A percentile compares a stretch with the other conserved stretches of the same genome.
Evolutionary conservation across 2,797 vertebrate genomes (phyloP).

Genomic region (Enteromius afrohamiltoni): DNA sequence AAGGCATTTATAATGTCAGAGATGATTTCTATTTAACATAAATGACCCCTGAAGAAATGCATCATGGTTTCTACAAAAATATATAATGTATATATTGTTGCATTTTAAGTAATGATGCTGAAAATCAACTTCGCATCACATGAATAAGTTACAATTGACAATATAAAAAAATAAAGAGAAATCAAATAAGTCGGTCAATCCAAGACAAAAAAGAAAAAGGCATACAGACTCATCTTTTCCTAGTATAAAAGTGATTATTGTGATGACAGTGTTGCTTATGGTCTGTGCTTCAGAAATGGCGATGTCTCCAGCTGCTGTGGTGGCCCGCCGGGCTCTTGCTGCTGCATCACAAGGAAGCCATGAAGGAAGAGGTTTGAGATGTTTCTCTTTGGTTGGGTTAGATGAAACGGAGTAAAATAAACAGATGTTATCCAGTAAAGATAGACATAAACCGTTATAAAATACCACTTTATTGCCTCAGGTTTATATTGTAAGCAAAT

Average conservation of each 20-base stretch:
- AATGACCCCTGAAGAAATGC: not conserved
- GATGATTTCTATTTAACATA: not conserved
- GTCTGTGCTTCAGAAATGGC: slow-evolving; percentile 65
- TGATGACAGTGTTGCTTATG: not conserved
- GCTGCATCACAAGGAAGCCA: slow-evolving; percentile 74
- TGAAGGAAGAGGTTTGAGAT: slow-evolving; percentile 73
- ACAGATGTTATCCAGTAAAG: not conserved
- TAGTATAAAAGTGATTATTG: not conserved
- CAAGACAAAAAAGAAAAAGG: not conserved
- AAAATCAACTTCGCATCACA: too few species aligned
- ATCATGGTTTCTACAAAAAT: not conserved
- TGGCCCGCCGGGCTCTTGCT: slow-evolving; percentile 67
- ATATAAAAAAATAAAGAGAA: not conserved
- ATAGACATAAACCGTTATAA: not conserved
- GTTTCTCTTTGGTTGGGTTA: not conserved
- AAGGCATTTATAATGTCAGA: too few species aligned
- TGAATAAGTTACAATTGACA: too few species aligned
- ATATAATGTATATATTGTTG: too few species aligned
- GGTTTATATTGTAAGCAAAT: not conserved
- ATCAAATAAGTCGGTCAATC: too few species aligned
- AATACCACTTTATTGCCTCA: not conserved
- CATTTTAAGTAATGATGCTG: too few species aligned
- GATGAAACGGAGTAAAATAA: not conserved
- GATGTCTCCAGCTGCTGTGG: slow-evolving; percentile 63
- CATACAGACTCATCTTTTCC: not conserved